Evolutionary conservation across 1,140 invertebrate species (phyloP).

Genomic region (Diploscapter pachys): DNA sequence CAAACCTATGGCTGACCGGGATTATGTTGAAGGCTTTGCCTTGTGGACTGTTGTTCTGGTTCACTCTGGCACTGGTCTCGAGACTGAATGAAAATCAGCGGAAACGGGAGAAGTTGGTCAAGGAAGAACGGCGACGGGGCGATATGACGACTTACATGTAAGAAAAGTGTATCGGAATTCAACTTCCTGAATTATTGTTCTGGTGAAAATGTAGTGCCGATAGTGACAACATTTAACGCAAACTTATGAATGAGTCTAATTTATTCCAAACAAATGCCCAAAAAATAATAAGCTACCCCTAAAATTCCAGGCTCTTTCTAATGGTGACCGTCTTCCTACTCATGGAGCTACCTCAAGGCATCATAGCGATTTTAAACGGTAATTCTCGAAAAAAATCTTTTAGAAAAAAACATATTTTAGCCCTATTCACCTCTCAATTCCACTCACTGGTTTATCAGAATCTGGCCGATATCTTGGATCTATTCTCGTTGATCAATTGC

Average conservation of each 20-base stretch:
- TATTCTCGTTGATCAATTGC: constrained; percentile 37
- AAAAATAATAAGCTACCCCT: too few relatives aligned
- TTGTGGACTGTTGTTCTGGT: constrained; percentile 36
- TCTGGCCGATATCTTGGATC: constrained; percentile 32
- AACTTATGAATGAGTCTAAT: too few relatives aligned
- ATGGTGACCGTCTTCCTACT: constrained; percentile 42
- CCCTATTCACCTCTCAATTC: constrained; percentile 35
- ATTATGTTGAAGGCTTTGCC: constrained; percentile 39
- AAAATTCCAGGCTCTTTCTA: constrained; percentile 35
- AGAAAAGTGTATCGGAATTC: neutral
- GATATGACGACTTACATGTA: constrained; percentile 34
- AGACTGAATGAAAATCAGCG: constrained; percentile 34
- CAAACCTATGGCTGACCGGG: constrained; percentile 44
- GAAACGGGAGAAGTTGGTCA: constrained; percentile 38
- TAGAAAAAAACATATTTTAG: constrained; percentile 4
- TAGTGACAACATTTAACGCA: too few relatives aligned
- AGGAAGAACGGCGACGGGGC: constrained; percentile 18
- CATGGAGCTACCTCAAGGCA: constrained; percentile 42
- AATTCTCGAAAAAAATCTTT: neutral
- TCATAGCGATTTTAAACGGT: constrained; percentile 43
- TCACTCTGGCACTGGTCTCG: constrained; percentile 39
- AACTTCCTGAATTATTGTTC: too few relatives aligned
- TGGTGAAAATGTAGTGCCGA: too few relatives aligned
- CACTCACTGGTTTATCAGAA: constrained; percentile 31
- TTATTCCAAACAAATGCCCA: too few relatives aligned